These are phyloP conservation scores for Sebastolobus altivelis DNA, from an alignment of 2,797 vertebrate genomes.

Conservation along the genomic window DNA sequence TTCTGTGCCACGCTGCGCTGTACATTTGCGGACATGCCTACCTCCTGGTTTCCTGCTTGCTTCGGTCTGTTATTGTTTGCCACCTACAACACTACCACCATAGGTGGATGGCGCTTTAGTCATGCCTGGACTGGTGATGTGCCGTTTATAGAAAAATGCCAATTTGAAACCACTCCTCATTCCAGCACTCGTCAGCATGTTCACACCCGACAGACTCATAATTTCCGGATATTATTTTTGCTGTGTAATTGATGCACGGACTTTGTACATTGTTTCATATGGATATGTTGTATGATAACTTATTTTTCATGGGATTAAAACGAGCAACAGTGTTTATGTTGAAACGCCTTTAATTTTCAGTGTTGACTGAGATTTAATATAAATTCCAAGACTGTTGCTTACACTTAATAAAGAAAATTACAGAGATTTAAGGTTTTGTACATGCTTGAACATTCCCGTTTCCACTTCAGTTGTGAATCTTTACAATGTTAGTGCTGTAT, in stretches of 20 bases:
- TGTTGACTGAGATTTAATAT: constrained; percentile 86
- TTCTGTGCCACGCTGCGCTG: constrained; percentile 42
- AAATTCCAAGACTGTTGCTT: constrained; percentile 90
- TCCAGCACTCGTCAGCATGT: constrained; percentile 39
- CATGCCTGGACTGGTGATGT: constrained; percentile 89
- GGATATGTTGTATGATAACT: constrained; percentile 93
- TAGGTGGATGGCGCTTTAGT: constrained; percentile 74
- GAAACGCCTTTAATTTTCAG: constrained; percentile 83
- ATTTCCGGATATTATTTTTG: constrained; percentile 59
- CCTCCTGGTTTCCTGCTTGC: constrained; percentile 50
- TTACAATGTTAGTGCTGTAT: constrained; percentile 40
- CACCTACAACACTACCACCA: constrained; percentile 29
- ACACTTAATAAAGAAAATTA: constrained; percentile 78
- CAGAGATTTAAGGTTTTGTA: constrained; percentile 55
- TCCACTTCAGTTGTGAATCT: constrained; percentile 48
- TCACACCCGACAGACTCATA: constrained; percentile 41
- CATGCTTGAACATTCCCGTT: constrained; percentile 66
- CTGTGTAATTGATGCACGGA: constrained; percentile 86
- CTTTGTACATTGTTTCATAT: constrained; percentile 92
- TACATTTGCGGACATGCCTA: constrained; percentile 64
- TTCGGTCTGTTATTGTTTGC: constrained; percentile 49
- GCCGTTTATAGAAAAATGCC: constrained; percentile 66
- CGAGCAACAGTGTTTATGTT: constrained; percentile 87
- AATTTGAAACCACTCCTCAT: constrained; percentile 35
- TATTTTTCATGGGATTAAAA: constrained; percentile 91